These are phyloP conservation scores for Podilymbus podiceps DNA, from an alignment of 2,113 vertebrate genomes.

Conservation along the genomic window DNA sequence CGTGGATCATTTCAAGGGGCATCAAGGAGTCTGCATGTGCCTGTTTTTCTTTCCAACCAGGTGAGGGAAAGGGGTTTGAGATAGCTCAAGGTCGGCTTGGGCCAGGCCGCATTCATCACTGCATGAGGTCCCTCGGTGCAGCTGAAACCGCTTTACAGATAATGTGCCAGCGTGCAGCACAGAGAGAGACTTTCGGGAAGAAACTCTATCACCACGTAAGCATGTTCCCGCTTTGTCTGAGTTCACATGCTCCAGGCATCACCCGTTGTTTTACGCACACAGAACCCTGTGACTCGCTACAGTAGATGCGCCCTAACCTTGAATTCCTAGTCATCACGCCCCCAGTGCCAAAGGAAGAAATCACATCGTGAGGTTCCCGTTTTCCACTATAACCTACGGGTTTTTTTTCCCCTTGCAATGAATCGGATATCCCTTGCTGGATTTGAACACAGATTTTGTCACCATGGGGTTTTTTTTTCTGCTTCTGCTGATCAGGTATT, in stretches of 20 bases:
- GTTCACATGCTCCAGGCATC: fast-evolving
- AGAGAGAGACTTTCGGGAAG: constrained; percentile 83
- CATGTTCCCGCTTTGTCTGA: background rate
- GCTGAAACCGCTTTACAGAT: constrained; percentile 84
- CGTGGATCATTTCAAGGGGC: background rate
- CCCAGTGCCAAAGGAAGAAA: background rate
- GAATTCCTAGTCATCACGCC: background rate
- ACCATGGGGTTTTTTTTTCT: background rate
- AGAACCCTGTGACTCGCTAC: background rate
- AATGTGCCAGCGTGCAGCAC: constrained; percentile 79
- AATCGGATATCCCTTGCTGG: background rate
- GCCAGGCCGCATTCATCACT: constrained; percentile 90
- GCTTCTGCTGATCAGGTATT: background rate
- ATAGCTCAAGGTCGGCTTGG: constrained; percentile 91
- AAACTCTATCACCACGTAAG: constrained; percentile 88
- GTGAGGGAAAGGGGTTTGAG: constrained; percentile 91
- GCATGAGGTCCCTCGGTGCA: constrained; percentile 85
- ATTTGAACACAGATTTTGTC: background rate
- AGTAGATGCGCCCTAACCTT: background rate
- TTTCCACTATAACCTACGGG: background rate
- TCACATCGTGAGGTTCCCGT: background rate
- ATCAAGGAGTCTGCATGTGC: fast-evolving
- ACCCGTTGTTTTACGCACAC: background rate
- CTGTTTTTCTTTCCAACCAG: constrained; percentile 62
- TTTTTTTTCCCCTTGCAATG: background rate